A percentile compares a stretch with the other conserved stretches of the same genome.
phyloP scores from a whole-genome alignment of 2,797 vertebrate genomes.

The Microctenopoma stevenorrisi region DNA sequence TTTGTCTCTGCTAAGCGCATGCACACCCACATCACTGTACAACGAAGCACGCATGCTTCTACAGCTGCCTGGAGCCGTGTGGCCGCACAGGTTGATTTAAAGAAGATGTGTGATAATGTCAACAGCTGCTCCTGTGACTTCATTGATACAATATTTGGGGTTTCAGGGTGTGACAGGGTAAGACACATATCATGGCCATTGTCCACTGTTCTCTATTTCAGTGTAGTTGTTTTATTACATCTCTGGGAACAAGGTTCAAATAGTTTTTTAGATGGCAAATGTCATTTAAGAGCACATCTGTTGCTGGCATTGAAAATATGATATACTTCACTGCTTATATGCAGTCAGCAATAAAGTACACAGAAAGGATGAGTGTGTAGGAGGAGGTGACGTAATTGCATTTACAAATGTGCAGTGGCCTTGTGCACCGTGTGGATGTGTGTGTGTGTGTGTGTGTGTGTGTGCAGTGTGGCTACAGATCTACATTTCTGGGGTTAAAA shows the following conservation, averaged over 20 bases:
- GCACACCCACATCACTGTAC: slow-evolving; percentile 1
- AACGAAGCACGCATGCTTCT: not conserved
- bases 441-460: not conserved
- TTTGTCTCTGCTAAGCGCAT: slow-evolving; percentile 19
- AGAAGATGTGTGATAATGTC: slow-evolving; percentile 8
- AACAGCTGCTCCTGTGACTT: slow-evolving; percentile 7
- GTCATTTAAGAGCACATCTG: slow-evolving; percentile 4
- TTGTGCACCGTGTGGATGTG: not conserved
- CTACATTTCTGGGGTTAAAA: slow-evolving; percentile 27
- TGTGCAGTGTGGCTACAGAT: not conserved
- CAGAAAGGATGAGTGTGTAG: slow-evolving; percentile 3
- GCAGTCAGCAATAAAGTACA: not conserved
- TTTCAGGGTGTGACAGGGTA: slow-evolving; percentile 11
- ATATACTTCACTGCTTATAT: not conserved
- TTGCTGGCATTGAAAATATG: not conserved
- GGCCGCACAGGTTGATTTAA: slow-evolving; percentile 39
- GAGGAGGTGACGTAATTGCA: slow-evolving; percentile 20
- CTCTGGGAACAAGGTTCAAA: not conserved
- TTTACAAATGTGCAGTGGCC: slow-evolving; percentile 21
- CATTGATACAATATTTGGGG: slow-evolving; percentile 1
- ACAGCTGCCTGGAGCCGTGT: slow-evolving; percentile 14
- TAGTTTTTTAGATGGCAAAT: no score
- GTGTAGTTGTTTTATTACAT: not conserved
- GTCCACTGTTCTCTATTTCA: no score
- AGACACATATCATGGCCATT: slow-evolving; percentile 9